These are phyloP conservation scores for Corbicula japonica DNA, from an alignment of 2,888 invertebrate species.

Conservation along the genomic window DNA sequence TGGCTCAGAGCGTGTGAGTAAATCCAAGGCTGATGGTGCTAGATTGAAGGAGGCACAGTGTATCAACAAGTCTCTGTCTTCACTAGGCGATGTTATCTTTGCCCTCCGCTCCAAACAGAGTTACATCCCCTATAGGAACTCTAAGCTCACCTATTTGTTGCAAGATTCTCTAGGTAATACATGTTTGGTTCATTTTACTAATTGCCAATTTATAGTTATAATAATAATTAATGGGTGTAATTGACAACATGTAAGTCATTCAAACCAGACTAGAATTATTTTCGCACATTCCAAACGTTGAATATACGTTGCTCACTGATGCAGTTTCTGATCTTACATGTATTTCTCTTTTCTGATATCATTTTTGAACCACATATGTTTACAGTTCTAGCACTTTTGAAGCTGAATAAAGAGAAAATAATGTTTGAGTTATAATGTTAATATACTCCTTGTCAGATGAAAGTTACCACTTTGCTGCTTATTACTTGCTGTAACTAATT, in stretches of 20 bases:
- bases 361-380: no score
- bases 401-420: no score
- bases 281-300: neutral
- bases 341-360: no score
- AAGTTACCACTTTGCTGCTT: no score
- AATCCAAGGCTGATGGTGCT: constrained; percentile 87
- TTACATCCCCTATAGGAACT: constrained; percentile 88
- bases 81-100: constrained; percentile 88
- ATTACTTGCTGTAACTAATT: no score
- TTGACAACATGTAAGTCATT: neutral
- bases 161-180: constrained; percentile 88
- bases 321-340: neutral
- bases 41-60: constrained; percentile 88
- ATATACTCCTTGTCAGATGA: no score
- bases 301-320: neutral
- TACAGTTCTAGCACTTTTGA: no score
- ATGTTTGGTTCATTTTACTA: neutral
- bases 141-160: constrained; percentile 88
- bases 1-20: constrained; percentile 87
- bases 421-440: no score
- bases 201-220: neutral
- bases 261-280: neutral
- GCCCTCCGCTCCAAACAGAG: constrained; percentile 87
- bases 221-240: neutral
- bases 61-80: constrained; percentile 88